Evolutionary conservation across 2,888 invertebrate species (phyloP).

Genomic region (Dorcus hopei): DNA sequence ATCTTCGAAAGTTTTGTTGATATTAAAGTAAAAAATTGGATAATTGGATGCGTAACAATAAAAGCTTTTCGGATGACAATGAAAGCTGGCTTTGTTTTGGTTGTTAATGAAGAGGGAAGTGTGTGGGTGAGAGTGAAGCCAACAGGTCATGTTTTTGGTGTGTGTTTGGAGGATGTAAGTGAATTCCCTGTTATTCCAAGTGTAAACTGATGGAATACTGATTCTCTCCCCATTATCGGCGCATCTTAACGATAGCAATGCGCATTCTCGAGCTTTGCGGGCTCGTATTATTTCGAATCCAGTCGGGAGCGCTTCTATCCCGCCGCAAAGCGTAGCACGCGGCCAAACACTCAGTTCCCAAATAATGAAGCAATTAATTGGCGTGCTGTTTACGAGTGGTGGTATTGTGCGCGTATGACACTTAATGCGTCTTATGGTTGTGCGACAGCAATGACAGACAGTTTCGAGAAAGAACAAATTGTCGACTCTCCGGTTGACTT

Average conservation of each 20-base stretch:
- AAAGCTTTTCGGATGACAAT: too few relatives aligned
- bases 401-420: slow-evolving; percentile 11
- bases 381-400: slow-evolving; percentile 21
- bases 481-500: slow-evolving; percentile 17
- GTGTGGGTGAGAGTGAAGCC: too few relatives aligned
- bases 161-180: too few relatives aligned
- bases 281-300: slow-evolving; percentile 27
- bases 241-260: slow-evolving; percentile 23
- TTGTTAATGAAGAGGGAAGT: too few relatives aligned
- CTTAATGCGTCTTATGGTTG: slow-evolving; percentile 17
- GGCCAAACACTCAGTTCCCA: slow-evolving; percentile 25
- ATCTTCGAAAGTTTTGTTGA: too few relatives aligned
- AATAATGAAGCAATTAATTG: slow-evolving; percentile 29
- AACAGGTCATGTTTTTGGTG: too few relatives aligned
- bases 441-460: slow-evolving; percentile 17
- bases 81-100: too few relatives aligned
- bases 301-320: slow-evolving; percentile 26
- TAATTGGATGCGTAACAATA: too few relatives aligned
- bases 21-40: too few relatives aligned
- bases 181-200: too few relatives aligned
- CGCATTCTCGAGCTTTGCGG: slow-evolving; percentile 27
- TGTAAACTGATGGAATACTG: slow-evolving; percentile 12
- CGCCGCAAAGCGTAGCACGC: slow-evolving; percentile 24
- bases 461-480: slow-evolving; percentile 15
- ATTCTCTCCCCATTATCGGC: slow-evolving; percentile 12